Percentiles rank a stretch among this genome's conserved stretches.
Evolutionary conservation across 2,888 invertebrate species (phyloP).

Genomic region (Pseudolycoriella hygida): DNA sequence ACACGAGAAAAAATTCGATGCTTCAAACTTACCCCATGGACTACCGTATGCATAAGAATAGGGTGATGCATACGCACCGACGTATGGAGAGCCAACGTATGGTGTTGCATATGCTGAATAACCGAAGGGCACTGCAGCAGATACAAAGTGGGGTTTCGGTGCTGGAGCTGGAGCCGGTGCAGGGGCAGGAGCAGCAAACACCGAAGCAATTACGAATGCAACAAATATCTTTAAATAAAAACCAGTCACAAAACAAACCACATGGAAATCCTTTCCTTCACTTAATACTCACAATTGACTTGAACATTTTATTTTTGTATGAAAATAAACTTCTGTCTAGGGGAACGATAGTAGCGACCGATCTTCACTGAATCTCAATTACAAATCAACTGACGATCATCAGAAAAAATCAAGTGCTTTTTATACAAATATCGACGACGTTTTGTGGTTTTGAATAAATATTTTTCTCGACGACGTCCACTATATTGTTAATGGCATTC

Average conservation of each 20-base stretch:
- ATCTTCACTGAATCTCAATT: too few species aligned
- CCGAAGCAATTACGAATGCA: not conserved
- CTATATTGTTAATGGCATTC: too few species aligned
- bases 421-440: not conserved
- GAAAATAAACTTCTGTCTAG: too few species aligned
- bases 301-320: conserved; percentile 8
- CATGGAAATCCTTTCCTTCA: not conserved
- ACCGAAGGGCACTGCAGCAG: conserved; percentile 5
- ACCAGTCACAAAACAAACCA: not conserved
- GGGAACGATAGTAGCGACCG: too few species aligned
- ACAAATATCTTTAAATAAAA: not conserved
- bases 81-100: conserved; percentile 7
- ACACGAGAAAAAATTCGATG: not conserved
- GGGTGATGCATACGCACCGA: not conserved
- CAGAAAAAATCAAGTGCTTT: not conserved
- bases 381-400: too few species aligned
- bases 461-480: too few species aligned
- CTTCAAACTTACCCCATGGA: not conserved
- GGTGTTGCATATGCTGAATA: conserved; percentile 8
- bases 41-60: not conserved
- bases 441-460: too few species aligned
- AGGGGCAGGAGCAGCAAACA: conserved; percentile 7
- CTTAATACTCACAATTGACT: conserved; percentile 8
- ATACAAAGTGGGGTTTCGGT: conserved; percentile 7
- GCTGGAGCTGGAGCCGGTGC: conserved; percentile 8